Evolutionary conservation across 1,140 invertebrate species (phyloP).

Genomic region (Cotesia glomerata): DNA sequence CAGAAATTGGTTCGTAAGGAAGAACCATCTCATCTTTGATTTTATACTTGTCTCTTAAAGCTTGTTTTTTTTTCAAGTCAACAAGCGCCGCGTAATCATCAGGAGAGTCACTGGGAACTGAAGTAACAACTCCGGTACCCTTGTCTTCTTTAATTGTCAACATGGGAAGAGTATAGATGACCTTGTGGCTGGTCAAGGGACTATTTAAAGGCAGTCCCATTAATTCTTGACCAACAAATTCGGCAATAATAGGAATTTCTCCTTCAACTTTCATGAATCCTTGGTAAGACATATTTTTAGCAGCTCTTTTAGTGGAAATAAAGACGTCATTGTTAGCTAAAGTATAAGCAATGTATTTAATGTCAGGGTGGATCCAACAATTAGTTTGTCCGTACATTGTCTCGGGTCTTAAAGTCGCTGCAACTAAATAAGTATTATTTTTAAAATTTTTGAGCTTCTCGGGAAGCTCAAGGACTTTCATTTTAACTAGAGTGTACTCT

Average conservation of each 20-base stretch:
- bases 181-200: slow-evolving; percentile 81
- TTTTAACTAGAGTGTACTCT: slow-evolving; percentile 97
- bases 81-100: slow-evolving; percentile 96
- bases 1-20: slow-evolving; percentile 84
- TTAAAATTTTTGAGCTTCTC: slow-evolving; percentile 68
- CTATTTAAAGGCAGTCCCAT: slow-evolving; percentile 83
- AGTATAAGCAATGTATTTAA: slow-evolving; percentile 88
- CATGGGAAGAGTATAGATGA: slow-evolving; percentile 96
- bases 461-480: slow-evolving; percentile 83
- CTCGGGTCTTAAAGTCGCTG: slow-evolving; percentile 96
- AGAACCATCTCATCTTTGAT: slow-evolving; percentile 93
- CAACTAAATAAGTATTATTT: slow-evolving; percentile 84
- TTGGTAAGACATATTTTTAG: slow-evolving; percentile 96
- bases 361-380: slow-evolving; percentile 96
- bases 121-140: slow-evolving; percentile 97
- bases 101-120: slow-evolving; percentile 97
- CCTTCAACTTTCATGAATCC: slow-evolving; percentile 85
- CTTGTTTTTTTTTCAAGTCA: slow-evolving; percentile 94
- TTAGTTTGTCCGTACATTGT: slow-evolving; percentile 99
- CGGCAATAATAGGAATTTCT: slow-evolving; percentile 73
- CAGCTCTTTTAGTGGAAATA: slow-evolving; percentile 86
- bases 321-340: slow-evolving; percentile 76
- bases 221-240: slow-evolving; percentile 78
- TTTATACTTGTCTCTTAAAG: slow-evolving; percentile 91
- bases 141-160: slow-evolving; percentile 97